Percentiles rank a stretch among this genome's conserved stretches.
Conservation (phyloP, 2,888 invertebrate genomes). For the Rhyacophila evoluta region DNA sequence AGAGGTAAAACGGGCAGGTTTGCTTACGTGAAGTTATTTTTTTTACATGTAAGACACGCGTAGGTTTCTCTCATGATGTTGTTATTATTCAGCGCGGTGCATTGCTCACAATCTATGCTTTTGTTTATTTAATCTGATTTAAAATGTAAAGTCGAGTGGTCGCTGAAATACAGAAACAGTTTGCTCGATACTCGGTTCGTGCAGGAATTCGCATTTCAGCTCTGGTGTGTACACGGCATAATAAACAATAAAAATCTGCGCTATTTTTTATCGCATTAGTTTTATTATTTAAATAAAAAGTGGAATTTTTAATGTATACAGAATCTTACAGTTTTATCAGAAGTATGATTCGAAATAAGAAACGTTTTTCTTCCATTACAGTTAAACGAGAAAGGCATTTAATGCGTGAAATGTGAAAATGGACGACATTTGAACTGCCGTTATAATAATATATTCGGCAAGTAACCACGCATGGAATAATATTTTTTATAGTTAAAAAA, state of each 20-base stretch:
- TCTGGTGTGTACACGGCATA: not conserved
- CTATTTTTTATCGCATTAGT: too few species aligned
- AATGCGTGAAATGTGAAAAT: too few species aligned
- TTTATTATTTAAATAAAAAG: too few species aligned
- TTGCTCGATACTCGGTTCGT: not conserved
- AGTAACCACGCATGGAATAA: too few species aligned
- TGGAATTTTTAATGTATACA: too few species aligned
- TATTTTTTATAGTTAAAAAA: too few species aligned
- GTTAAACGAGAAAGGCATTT: too few species aligned
- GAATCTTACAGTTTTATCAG: too few species aligned
- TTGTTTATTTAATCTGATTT: constrained; percentile 5
- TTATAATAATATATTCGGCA: too few species aligned
- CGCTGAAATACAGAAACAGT: not conserved
- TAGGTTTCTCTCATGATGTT: constrained; percentile 1
- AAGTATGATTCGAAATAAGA: too few species aligned
- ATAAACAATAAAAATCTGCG: not conserved
- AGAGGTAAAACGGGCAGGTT: not conserved
- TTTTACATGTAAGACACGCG: not conserved
- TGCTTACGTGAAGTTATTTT: constrained; percentile 11
- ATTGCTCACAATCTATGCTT: constrained; percentile 13
- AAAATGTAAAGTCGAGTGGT: not conserved
- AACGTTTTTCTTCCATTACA: too few species aligned
- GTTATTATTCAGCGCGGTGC: not conserved
- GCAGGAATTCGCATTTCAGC: not conserved
- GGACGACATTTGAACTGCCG: too few species aligned